Conservation (phyloP, 2,797 vertebrate species). For the Anniella stebbinsi region DNA sequence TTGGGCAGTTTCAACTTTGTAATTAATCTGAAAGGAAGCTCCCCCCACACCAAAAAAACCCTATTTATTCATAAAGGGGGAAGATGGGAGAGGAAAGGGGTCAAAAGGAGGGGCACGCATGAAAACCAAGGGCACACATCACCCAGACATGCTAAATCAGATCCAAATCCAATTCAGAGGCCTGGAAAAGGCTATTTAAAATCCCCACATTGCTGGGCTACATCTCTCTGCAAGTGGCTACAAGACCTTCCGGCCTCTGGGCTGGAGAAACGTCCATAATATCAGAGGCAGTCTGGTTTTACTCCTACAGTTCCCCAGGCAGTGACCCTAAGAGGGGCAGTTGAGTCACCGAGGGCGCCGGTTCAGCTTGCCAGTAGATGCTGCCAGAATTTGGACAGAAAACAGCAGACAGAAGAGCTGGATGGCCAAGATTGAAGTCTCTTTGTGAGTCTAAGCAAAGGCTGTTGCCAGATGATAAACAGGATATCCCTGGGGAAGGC, state of each 20-base stretch:
- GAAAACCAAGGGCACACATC: background rate
- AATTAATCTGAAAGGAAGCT: background rate
- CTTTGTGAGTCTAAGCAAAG: slow-evolving; percentile 53
- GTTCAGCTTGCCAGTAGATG: background rate
- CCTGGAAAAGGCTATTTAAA: background rate
- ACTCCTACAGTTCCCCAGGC: slow-evolving; percentile 20
- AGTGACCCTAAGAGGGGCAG: slow-evolving; percentile 45
- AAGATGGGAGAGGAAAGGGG: background rate
- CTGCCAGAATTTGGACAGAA: slow-evolving; percentile 58
- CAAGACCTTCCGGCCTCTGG: background rate
- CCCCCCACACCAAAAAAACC: background rate
- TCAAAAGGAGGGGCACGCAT: background rate
- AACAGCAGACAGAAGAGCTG: slow-evolving; percentile 46
- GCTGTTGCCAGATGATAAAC: slow-evolving; percentile 63
- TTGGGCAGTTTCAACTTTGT: background rate
- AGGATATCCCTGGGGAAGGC: slow-evolving; percentile 18
- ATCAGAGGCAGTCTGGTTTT: slow-evolving; percentile 17
- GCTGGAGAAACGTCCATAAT: background rate
- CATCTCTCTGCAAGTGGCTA: slow-evolving; percentile 27
- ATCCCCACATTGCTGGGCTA: background rate
- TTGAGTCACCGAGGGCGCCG: slow-evolving; percentile 48
- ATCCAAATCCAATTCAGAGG: background rate
- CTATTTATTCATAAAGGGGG: background rate
- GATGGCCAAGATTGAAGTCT: slow-evolving; percentile 32
- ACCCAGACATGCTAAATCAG: background rate